phyloP scores from a whole-genome alignment of 2,113 vertebrate species.

The Perca flavescens region DNA sequence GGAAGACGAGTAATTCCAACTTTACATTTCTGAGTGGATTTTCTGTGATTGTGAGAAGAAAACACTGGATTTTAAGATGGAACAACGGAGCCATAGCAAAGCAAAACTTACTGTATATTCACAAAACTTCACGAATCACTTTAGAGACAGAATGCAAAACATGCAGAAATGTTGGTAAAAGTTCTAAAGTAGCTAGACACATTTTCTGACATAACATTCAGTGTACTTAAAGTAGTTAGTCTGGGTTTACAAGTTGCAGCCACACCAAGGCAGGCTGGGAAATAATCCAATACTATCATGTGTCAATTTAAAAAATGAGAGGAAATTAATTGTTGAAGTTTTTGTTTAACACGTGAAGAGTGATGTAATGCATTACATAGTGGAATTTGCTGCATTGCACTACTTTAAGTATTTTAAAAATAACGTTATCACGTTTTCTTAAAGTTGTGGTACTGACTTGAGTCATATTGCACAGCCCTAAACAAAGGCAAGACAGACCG shows the following conservation, averaged over 20 bases:
- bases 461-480: neutral
- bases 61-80: neutral
- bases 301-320: neutral
- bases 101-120: neutral
- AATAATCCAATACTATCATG: neutral
- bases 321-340: neutral
- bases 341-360: neutral
- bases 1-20: slow-evolving; percentile 87
- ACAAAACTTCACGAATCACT: neutral
- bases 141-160: neutral
- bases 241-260: neutral
- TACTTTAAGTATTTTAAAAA: neutral
- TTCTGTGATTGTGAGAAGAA: slow-evolving; percentile 3
- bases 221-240: neutral
- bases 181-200: neutral
- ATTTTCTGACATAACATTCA: neutral
- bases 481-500: neutral
- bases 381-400: neutral
- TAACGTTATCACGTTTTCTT: neutral
- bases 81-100: neutral
- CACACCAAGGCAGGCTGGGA: neutral
- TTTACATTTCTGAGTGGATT: neutral
- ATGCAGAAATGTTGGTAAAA: neutral
- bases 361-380: neutral
- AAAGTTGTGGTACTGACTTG: neutral